phyloP scores from a whole-genome alignment of 2,113 vertebrate species.

The Eidolon helvum region DNA sequence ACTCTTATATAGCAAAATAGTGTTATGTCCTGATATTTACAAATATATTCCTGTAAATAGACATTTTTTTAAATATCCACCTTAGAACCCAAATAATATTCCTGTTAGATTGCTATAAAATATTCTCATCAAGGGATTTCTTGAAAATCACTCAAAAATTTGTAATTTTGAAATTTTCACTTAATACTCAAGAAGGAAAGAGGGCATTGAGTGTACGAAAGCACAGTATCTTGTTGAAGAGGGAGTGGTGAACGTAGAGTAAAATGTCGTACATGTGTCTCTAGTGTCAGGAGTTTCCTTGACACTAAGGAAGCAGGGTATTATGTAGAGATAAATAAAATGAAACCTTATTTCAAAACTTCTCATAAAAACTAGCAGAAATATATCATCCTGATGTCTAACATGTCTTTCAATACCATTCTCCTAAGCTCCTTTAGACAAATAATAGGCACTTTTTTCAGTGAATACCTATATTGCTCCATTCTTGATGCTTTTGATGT shows the following conservation, averaged over 20 bases:
- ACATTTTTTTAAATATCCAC: background rate
- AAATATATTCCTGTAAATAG: background rate
- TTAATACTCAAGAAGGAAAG: background rate
- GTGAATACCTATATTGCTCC: background rate
- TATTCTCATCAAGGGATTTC: background rate
- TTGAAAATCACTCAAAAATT: background rate
- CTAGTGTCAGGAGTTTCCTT: background rate
- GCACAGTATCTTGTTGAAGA: background rate
- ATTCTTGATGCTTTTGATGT: background rate
- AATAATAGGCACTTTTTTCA: background rate
- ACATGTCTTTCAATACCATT: background rate
- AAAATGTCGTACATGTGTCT: background rate
- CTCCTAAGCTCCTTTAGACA: background rate
- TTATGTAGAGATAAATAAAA: background rate
- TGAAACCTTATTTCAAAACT: background rate
- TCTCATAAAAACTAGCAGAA: background rate
- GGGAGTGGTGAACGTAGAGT: accelerated
- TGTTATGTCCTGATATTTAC: background rate
- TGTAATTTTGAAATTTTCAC: background rate
- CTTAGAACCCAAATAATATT: background rate
- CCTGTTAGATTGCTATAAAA: background rate
- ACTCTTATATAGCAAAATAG: background rate
- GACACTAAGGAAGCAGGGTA: background rate
- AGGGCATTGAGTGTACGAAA: background rate
- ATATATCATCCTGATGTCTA: background rate